Evolutionary conservation across 2,113 vertebrate genomes (phyloP).

Genomic region (Zosterops japonicus): DNA sequence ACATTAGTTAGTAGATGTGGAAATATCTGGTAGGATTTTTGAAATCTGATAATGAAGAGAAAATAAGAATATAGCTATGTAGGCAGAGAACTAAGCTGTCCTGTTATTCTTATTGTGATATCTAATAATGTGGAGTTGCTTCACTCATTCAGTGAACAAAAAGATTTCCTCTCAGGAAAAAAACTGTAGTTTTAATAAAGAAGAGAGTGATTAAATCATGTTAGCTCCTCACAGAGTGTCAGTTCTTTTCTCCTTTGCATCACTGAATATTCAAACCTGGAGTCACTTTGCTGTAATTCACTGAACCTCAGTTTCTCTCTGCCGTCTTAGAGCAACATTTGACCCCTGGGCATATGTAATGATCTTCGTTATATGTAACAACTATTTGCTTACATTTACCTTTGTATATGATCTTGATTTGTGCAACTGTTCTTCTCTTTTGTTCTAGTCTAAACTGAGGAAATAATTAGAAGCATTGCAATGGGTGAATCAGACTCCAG

Average conservation of each 20-base stretch:
- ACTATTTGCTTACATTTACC: neutral
- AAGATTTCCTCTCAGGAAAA: neutral
- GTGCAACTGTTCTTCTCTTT: neutral
- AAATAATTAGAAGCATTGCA: constrained; percentile 50
- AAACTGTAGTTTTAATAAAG: neutral
- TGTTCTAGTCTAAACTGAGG: constrained; percentile 45
- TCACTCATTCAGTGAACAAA: neutral
- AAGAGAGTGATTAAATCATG: neutral
- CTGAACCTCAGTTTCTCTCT: neutral
- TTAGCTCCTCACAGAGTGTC: neutral
- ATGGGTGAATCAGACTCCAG: neutral
- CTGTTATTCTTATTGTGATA: neutral
- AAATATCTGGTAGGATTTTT: neutral
- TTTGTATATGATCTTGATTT: neutral
- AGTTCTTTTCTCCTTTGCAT: neutral
- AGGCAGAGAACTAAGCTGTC: neutral
- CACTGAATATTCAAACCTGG: neutral
- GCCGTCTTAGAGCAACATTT: neutral
- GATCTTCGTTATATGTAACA: neutral
- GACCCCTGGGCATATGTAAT: neutral
- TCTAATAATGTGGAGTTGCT: neutral
- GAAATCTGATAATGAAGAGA: neutral
- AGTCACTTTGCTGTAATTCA: neutral
- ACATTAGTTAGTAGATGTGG: neutral
- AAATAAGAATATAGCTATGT: neutral